These are phyloP conservation scores for Telenomus remus DNA, from an alignment of 1,140 invertebrate genomes.

Conservation along the genomic window DNA sequence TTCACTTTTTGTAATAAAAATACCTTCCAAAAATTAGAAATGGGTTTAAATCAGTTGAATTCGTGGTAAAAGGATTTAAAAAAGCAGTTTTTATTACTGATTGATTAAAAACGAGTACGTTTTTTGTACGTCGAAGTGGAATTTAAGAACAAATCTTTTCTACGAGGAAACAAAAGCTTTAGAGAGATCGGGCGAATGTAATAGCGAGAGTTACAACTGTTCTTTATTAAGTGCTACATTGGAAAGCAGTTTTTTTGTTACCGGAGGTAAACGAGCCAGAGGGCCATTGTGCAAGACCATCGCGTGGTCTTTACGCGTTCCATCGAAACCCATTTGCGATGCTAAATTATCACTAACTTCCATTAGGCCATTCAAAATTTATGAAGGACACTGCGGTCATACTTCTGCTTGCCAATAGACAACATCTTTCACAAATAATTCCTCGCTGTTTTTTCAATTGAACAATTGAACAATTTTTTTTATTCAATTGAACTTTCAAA, in stretches of 20 bases:
- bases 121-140: too few relatives aligned
- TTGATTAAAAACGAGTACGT: too few relatives aligned
- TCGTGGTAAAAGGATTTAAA: too few relatives aligned
- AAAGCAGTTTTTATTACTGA: too few relatives aligned
- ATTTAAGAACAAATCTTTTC: too few relatives aligned
- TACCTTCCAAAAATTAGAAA: too few relatives aligned
- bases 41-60: too few relatives aligned
- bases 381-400: slow-evolving; percentile 45
- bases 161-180: too few relatives aligned
- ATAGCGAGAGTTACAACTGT: background rate
- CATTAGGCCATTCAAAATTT: slow-evolving; percentile 37
- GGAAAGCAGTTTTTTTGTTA: background rate
- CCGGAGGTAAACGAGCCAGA: background rate
- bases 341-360: slow-evolving; percentile 37
- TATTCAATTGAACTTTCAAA: slow-evolving; percentile 15
- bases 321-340: slow-evolving; percentile 37
- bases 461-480: too few relatives aligned
- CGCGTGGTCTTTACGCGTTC: slow-evolving; percentile 30
- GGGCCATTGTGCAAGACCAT: background rate
- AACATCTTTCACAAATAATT: slow-evolving; percentile 22
- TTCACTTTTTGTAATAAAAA: too few relatives aligned
- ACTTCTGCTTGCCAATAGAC: slow-evolving; percentile 30
- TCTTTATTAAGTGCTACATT: background rate
- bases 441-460: too few relatives aligned
- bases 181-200: too few relatives aligned